Conservation (phyloP, 2,113 vertebrate genomes). For the Riparia riparia region DNA sequence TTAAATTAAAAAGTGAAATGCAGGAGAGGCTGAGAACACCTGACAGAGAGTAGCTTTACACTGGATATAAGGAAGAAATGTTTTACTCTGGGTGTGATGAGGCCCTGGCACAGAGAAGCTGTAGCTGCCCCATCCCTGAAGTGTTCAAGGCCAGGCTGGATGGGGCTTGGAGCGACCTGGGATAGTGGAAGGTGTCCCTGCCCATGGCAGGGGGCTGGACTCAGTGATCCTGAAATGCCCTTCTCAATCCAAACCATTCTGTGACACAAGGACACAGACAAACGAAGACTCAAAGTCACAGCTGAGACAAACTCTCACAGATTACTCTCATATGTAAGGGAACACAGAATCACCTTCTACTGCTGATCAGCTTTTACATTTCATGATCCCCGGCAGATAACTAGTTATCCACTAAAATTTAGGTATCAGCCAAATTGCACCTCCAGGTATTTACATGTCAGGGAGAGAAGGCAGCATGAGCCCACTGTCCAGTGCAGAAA, state of each 20-base stretch:
- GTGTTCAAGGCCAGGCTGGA: neutral
- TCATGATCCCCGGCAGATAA: neutral
- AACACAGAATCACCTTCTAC: neutral
- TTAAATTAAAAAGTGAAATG: neutral
- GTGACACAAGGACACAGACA: neutral
- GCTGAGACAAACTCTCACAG: neutral
- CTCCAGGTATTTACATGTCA: neutral
- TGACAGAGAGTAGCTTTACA: no score
- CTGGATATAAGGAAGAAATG: neutral
- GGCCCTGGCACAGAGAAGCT: neutral
- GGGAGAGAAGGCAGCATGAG: neutral
- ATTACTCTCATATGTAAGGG: neutral
- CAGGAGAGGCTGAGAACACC: neutral
- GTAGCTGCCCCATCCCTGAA: neutral
- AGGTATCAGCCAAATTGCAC: neutral
- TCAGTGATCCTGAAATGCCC: neutral
- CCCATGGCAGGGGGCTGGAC: accelerated
- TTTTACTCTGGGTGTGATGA: accelerated
- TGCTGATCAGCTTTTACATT: neutral
- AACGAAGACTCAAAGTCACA: neutral
- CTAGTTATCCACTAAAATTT: neutral
- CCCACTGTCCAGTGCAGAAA: neutral
- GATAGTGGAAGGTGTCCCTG: neutral
- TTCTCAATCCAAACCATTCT: neutral
- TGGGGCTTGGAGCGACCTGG: neutral